phyloP scores from a whole-genome alignment of 2,888 invertebrate genomes.

The Dione vanillae region DNA sequence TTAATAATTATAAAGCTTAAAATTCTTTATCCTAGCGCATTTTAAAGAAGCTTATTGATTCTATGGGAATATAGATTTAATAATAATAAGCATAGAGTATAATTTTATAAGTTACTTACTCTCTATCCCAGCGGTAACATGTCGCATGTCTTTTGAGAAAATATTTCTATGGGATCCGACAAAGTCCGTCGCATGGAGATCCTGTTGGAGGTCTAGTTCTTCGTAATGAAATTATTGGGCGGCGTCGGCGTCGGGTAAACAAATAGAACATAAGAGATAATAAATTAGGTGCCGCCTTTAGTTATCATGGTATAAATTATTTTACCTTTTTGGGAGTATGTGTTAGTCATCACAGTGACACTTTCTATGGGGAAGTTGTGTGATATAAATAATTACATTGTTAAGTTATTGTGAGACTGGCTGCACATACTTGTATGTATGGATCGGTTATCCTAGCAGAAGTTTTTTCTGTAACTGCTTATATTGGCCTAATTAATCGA shows the following conservation, averaged over 20 bases:
- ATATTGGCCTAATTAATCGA: too few species aligned
- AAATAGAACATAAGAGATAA: neutral
- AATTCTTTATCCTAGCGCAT: conserved; percentile 27
- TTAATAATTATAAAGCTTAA: neutral
- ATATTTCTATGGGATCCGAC: conserved; percentile 63
- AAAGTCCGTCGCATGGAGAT: conserved; percentile 58
- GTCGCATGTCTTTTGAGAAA: conserved; percentile 62
- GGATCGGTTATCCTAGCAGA: too few species aligned
- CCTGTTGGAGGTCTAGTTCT: conserved; percentile 67
- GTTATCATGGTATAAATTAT: conserved; percentile 6
- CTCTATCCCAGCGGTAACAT: conserved; percentile 61
- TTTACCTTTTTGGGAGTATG: neutral
- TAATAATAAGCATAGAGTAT: rapidly evolving
- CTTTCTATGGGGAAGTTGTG: neutral
- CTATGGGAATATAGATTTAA: conserved; percentile 1
- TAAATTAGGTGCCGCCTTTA: conserved; percentile 5
- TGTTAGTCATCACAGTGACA: neutral
- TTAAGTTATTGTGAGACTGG: too few species aligned
- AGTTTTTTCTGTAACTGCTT: too few species aligned
- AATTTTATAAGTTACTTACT: conserved; percentile 4
- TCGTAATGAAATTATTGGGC: conserved; percentile 62
- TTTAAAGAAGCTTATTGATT: neutral
- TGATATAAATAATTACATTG: too few species aligned
- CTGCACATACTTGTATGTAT: too few species aligned
- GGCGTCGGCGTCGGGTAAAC: conserved; percentile 38